Percentiles rank a stretch among this genome's conserved stretches.
These are phyloP conservation scores for Drosophila bipectinata DNA, from an alignment of 1,140 invertebrate genomes.

Conservation along the genomic window DNA sequence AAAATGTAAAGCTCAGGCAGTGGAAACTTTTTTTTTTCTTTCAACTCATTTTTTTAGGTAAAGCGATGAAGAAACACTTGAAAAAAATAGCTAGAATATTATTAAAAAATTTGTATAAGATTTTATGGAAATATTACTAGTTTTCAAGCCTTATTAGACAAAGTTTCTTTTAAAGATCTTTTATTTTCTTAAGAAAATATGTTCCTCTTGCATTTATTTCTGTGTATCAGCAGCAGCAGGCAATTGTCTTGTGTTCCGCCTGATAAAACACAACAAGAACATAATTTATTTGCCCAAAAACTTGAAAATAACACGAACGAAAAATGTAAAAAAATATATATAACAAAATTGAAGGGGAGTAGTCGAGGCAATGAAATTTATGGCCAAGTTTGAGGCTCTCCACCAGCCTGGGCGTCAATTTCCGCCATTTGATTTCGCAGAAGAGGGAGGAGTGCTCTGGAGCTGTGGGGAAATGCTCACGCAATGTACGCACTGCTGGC, in stretches of 20 bases:
- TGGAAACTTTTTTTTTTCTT: constrained; percentile 42
- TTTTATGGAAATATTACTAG: no score
- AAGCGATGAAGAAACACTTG: neutral
- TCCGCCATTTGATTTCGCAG: constrained; percentile 41
- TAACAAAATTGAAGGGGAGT: constrained; percentile 35
- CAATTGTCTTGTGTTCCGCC: constrained; percentile 64
- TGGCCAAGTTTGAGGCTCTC: constrained; percentile 42
- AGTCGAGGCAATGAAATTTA: constrained; percentile 51
- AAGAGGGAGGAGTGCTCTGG: neutral
- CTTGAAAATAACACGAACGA: constrained; percentile 54
- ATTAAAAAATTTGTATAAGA: neutral
- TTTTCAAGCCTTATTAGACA: no score
- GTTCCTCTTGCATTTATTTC: no score
- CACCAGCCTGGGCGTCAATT: constrained; percentile 15
- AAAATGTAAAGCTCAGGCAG: constrained; percentile 31
- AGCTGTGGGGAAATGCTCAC: constrained; percentile 3
- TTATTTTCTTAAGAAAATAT: neutral
- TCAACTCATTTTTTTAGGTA: constrained; percentile 20
- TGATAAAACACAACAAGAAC: constrained; percentile 65
- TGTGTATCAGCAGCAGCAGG: constrained; percentile 36
- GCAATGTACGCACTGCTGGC: constrained; percentile 55
- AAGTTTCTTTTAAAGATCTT: neutral
- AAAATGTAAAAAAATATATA: constrained; percentile 24
- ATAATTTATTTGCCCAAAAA: constrained; percentile 60
- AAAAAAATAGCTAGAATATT: neutral